Evolutionary conservation across 2,888 invertebrate genomes (phyloP).

Genomic region (Mongoloraphidia duomilia): DNA sequence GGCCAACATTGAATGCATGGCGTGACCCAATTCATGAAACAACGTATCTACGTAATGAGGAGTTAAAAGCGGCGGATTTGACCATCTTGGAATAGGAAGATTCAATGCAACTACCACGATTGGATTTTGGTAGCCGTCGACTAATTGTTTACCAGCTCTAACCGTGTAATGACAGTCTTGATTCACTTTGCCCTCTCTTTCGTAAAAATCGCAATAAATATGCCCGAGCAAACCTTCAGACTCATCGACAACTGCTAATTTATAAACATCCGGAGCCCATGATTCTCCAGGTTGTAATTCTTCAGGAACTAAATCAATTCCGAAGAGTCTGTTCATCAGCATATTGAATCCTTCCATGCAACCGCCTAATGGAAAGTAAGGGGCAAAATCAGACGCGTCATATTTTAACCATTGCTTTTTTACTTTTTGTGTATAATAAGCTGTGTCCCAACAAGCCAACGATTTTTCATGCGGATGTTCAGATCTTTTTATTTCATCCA

Average conservation of each 20-base stretch:
- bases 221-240: constrained; percentile 72
- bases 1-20: constrained; percentile 96
- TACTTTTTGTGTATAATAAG: constrained; percentile 65
- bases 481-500: constrained; percentile 58
- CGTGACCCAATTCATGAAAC: constrained; percentile 98
- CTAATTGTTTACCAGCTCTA: constrained; percentile 69
- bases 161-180: constrained; percentile 99
- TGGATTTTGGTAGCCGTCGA: constrained; percentile 66
- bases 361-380: constrained; percentile 81
- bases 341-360: constrained; percentile 92
- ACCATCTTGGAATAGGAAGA: constrained; percentile 59
- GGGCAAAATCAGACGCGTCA: constrained; percentile 57
- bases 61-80: constrained; percentile 63
- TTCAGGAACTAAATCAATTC: constrained; percentile 59
- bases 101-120: constrained; percentile 89
- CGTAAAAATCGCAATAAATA: constrained; percentile 96
- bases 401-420: constrained; percentile 56
- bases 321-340: constrained; percentile 71
- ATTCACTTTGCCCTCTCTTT: constrained; percentile 78
- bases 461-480: constrained; percentile 17
- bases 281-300: constrained; percentile 65
- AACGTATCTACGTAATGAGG: constrained; percentile 86
- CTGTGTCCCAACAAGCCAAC: constrained; percentile 71
- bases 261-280: constrained; percentile 82
- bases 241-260: constrained; percentile 78